Evolutionary conservation across 2,113 vertebrate species (phyloP).

Genomic region (Paramisgurnus dabryanus): DNA sequence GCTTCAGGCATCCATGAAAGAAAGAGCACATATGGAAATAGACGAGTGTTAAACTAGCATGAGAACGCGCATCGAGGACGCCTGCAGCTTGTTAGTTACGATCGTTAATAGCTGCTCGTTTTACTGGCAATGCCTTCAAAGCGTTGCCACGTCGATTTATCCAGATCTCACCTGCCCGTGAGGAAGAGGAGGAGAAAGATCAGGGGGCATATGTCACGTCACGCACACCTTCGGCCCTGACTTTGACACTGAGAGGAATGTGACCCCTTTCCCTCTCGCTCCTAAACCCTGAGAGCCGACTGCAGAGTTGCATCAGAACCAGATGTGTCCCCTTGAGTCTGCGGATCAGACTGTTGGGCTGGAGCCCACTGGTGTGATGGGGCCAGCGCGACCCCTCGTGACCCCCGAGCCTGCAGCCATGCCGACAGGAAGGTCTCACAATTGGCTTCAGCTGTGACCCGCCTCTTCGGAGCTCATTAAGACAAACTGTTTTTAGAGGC

Average conservation of each 20-base stretch:
- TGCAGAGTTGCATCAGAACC: conserved; percentile 73
- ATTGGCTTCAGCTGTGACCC: conserved; percentile 79
- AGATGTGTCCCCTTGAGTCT: conserved; percentile 73
- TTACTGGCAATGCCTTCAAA: conserved; percentile 73
- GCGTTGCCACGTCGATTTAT: conserved; percentile 67
- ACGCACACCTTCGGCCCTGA: conserved; percentile 36
- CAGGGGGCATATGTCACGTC: neutral
- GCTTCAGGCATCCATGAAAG: conserved; percentile 34
- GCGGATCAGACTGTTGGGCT: conserved; percentile 67
- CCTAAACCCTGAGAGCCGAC: conserved; percentile 66
- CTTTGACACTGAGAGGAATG: conserved; percentile 47
- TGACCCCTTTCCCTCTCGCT: conserved; percentile 54
- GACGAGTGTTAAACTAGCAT: conserved; percentile 34
- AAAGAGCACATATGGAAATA: conserved; percentile 30
- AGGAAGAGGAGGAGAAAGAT: conserved; percentile 53
- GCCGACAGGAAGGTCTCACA: conserved; percentile 76
- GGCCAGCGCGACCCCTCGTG: conserved; percentile 70
- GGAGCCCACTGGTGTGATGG: conserved; percentile 59
- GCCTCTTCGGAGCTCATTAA: conserved; percentile 69
- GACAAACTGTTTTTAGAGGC: conserved; percentile 79
- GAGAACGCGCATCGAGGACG: conserved; percentile 37
- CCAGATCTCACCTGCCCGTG: conserved; percentile 60
- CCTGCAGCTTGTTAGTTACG: conserved; percentile 76
- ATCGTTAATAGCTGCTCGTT: conserved; percentile 70
- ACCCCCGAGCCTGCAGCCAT: conserved; percentile 67